phyloP scores from a whole-genome alignment of 2,797 vertebrate genomes.

The Poecilia picta region DNA sequence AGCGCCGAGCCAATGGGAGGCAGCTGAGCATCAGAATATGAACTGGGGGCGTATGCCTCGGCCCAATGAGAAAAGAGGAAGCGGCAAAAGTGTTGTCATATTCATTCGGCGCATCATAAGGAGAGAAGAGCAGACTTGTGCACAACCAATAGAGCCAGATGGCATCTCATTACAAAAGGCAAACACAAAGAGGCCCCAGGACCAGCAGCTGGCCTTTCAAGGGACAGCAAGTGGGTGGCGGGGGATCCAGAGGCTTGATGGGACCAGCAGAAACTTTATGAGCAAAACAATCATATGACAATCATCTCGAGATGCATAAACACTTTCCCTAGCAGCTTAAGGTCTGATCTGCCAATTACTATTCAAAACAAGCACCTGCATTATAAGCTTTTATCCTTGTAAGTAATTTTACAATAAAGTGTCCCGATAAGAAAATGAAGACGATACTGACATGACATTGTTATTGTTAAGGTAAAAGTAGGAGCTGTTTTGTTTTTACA shows the following conservation, averaged over 20 bases:
- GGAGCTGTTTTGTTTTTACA: background rate
- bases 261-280: slow-evolving; percentile 39
- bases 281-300: slow-evolving; percentile 31
- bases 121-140: slow-evolving; percentile 48
- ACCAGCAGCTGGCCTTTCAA: slow-evolving; percentile 74
- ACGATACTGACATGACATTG: background rate
- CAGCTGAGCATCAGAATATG: slow-evolving; percentile 52
- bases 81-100: slow-evolving; percentile 54
- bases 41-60: slow-evolving; percentile 21
- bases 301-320: background rate
- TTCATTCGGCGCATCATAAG: slow-evolving; percentile 65
- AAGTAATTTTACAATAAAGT: background rate
- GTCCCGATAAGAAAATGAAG: background rate
- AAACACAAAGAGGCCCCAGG: slow-evolving; percentile 71
- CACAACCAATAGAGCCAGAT: slow-evolving; percentile 75
- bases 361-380: background rate
- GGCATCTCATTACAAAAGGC: slow-evolving; percentile 80
- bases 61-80: slow-evolving; percentile 61
- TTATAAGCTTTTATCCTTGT: background rate
- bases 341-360: background rate
- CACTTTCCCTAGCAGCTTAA: background rate
- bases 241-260: slow-evolving; percentile 38
- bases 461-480: background rate
- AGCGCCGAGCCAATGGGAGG: slow-evolving; percentile 76
- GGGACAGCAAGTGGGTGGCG: slow-evolving; percentile 45